These are phyloP conservation scores for Notiomystis cincta DNA, from an alignment of 2,113 vertebrate genomes.

Conservation along the genomic window DNA sequence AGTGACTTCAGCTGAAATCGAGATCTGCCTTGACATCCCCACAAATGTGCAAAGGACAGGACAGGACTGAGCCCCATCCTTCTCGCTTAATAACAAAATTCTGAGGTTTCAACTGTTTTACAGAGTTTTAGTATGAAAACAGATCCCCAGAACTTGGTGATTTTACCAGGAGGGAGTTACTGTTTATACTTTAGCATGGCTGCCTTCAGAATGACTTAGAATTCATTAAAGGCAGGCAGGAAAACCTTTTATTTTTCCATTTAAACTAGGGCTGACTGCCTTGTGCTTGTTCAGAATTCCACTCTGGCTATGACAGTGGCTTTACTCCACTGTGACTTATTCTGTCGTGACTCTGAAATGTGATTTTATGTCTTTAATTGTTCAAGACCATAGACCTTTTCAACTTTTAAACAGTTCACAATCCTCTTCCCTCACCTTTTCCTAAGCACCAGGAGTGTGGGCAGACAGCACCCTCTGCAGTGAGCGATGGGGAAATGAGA, in stretches of 20 bases:
- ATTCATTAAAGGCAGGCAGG: not conserved
- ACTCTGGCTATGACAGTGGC: not conserved
- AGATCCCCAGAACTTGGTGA: not conserved
- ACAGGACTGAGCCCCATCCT: not conserved
- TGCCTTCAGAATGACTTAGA: not conserved
- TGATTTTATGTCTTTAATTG: not conserved
- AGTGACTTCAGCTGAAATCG: not conserved
- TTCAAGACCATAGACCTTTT: not conserved
- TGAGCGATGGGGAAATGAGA: not conserved
- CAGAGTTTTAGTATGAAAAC: not conserved
- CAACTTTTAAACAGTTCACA: not conserved
- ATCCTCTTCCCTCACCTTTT: not conserved
- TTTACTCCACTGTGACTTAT: not conserved
- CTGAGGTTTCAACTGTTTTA: not conserved
- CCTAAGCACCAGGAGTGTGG: not conserved
- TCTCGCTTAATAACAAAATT: not conserved
- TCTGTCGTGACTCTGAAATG: not conserved
- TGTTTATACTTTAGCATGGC: not conserved
- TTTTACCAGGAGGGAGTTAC: not conserved
- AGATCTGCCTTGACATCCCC: not conserved
- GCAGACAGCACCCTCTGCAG: slow-evolving; percentile 58
- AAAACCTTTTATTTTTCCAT: not conserved
- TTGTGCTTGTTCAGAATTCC: not conserved
- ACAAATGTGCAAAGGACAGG: not conserved
- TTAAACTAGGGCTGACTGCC: not conserved